A percentile compares a stretch with the other conserved stretches of the same genome.
Conservation (phyloP, 2,888 invertebrate genomes). For the Escarpia spicata region DNA sequence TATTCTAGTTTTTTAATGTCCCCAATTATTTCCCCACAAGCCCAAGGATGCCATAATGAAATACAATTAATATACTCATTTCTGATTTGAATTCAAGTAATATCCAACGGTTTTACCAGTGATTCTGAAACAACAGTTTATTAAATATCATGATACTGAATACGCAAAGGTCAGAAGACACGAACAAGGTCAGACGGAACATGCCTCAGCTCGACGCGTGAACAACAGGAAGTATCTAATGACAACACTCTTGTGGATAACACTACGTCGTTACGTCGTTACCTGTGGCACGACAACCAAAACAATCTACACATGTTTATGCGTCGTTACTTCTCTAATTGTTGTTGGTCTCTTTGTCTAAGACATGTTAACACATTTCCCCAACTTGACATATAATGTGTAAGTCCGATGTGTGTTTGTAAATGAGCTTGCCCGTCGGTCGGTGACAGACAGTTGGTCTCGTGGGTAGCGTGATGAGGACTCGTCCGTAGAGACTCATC, state of each 20-base stretch:
- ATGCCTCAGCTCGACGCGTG: background rate
- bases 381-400: background rate
- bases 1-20: no score
- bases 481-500: background rate
- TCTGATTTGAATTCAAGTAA: no score
- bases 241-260: background rate
- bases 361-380: background rate
- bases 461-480: background rate
- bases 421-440: background rate
- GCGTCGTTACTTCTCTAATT: background rate
- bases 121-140: no score
- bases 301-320: background rate
- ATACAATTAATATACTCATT: no score
- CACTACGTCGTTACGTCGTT: background rate
- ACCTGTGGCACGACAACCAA: background rate
- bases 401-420: background rate
- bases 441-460: background rate
- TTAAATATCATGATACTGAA: no score
- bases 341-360: background rate
- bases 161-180: background rate
- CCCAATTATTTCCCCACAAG: no score
- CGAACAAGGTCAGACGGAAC: background rate
- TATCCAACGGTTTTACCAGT: no score
- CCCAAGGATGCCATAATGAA: no score
- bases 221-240: conserved; percentile 12